Conservation (phyloP, 2,797 vertebrate genomes). For the Rhinichthys osculus region DNA sequence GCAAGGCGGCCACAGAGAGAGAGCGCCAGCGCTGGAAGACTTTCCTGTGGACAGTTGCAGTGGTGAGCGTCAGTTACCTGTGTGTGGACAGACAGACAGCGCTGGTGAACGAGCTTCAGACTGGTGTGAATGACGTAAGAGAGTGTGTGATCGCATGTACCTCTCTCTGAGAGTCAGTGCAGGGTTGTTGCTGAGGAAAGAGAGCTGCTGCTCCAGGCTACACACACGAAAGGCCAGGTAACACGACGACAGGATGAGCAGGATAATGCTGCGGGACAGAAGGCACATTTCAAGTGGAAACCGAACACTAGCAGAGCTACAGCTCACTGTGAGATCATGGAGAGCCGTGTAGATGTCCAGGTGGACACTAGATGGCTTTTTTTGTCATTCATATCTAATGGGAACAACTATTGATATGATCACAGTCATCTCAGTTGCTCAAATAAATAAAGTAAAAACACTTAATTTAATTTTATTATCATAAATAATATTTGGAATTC, state of each 20-base stretch:
- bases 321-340: not conserved
- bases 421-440: not conserved
- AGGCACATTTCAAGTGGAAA: not conserved
- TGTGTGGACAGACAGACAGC: slow-evolving; percentile 31
- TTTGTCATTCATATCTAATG: not conserved
- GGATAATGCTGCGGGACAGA: slow-evolving; percentile 78
- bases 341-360: not conserved
- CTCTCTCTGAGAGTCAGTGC: slow-evolving; percentile 71
- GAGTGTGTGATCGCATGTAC: slow-evolving; percentile 63
- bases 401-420: not conserved
- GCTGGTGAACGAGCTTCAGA: not conserved
- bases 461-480: not conserved
- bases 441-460: not conserved
- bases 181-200: slow-evolving; percentile 76
- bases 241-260: slow-evolving; percentile 86
- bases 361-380: slow-evolving; percentile 13
- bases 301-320: not conserved
- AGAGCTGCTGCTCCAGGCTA: slow-evolving; percentile 88
- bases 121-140: not conserved
- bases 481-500: not conserved
- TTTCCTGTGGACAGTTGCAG: slow-evolving; percentile 28
- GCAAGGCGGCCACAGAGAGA: slow-evolving; percentile 17
- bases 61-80: slow-evolving; percentile 58
- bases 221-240: slow-evolving; percentile 90
- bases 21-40: not conserved